Conservation (phyloP, 92 coral and sea anemone genomes). For the Chrysogorgia sp. region DNA sequence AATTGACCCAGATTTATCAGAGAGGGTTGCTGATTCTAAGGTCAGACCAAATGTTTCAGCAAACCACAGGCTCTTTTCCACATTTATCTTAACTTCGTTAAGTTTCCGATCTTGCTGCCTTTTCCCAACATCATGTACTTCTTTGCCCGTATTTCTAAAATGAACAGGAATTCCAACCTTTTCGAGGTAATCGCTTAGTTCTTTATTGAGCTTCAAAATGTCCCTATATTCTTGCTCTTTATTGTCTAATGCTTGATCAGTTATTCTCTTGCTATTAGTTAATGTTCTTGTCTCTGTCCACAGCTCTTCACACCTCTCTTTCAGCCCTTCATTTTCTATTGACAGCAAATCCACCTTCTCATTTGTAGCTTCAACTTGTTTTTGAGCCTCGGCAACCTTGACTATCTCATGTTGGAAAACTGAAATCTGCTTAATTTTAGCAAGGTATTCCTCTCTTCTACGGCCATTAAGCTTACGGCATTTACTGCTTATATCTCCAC, state of each 20-base stretch:
- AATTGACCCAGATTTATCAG: conserved; percentile 9
- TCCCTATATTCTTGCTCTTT: conserved; percentile 6
- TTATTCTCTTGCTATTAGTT: no score
- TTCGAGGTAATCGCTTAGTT: no score
- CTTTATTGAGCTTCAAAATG: conserved; percentile 9
- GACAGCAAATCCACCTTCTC: conserved; percentile 35
- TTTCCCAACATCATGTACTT: conserved; percentile 19
- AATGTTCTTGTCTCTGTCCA: no score
- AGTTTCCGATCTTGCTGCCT: conserved; percentile 32
- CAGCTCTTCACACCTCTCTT: conserved; percentile 47
- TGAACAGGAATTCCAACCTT: background rate
- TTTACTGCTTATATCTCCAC: conserved; percentile 49
- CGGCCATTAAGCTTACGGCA: conserved; percentile 54
- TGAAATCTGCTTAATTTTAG: conserved; percentile 30
- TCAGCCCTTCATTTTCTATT: conserved; percentile 31
- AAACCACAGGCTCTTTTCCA: no score
- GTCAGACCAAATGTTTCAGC: no score
- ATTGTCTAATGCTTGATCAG: background rate
- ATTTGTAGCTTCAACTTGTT: conserved; percentile 16
- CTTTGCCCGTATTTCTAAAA: conserved; percentile 30
- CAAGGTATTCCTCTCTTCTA: conserved; percentile 31
- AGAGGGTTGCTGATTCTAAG: conserved; percentile 8
- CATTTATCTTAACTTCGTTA: conserved; percentile 25
- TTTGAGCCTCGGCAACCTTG: conserved; percentile 39
- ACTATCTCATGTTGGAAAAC: conserved; percentile 45